Percentiles rank a stretch among this genome's conserved stretches.
Conservation (phyloP, 2,797 vertebrate species). For the Streptopelia turtur region DNA sequence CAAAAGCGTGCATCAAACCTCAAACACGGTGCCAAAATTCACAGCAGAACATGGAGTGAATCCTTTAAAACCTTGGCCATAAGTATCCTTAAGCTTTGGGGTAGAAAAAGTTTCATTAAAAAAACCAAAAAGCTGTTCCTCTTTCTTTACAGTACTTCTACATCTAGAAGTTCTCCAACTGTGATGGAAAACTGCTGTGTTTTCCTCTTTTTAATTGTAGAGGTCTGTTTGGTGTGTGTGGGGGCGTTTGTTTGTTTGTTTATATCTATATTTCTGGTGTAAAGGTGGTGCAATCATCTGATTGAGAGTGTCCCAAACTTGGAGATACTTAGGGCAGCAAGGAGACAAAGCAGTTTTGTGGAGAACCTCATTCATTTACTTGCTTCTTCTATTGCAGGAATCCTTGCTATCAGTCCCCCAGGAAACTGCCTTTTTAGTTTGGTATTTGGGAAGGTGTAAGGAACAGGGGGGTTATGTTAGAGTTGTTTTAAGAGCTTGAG, state of each 20-base stretch:
- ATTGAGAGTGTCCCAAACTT: neutral
- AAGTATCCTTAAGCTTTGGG: neutral
- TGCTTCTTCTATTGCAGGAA: neutral
- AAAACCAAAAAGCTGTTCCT: neutral
- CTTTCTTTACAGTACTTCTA: neutral
- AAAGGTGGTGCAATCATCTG: neutral
- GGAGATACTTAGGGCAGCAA: neutral
- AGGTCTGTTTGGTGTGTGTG: too few relatives aligned
- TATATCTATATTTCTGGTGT: neutral
- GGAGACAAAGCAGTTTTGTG: neutral
- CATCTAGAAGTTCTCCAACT: too few relatives aligned
- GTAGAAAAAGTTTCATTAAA: neutral
- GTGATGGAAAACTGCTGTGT: too few relatives aligned
- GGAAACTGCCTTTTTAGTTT: neutral
- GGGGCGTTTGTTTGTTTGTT: too few relatives aligned
- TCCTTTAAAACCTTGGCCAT: neutral
- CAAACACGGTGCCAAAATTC: neutral
- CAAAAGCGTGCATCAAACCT: neutral
- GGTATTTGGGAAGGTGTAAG: neutral
- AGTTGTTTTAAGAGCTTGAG: neutral
- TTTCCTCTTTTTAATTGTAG: neutral
- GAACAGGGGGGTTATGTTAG: rapidly evolving
- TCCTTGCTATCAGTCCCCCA: neutral
- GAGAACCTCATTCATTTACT: neutral
- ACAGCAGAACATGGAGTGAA: neutral